Evolutionary conservation across 1,140 invertebrate species (phyloP), one percentile per base, ranked within the genome.

Genomic region (Whitmania pigra): DNA sequence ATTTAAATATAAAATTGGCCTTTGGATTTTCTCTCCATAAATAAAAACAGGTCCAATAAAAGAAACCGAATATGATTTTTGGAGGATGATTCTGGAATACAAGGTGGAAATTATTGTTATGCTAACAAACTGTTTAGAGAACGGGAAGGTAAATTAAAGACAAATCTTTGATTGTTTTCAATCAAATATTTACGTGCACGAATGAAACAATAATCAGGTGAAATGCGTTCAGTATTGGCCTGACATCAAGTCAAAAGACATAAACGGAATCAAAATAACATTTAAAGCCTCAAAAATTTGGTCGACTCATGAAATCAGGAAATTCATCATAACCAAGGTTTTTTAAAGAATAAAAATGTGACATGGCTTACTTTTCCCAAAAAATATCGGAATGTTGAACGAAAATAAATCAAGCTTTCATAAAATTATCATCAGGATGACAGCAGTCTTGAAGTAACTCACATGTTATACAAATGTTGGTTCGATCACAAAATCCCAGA

Each of bases 51-150:
- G 87, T 25, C 90, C 90, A 0, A 80, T 87, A n/a, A 80, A 85
- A 17, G 80, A 85, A 7, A 89, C 88, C 13, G 83, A 85, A 73
- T 77, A 78, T 31, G 85, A 88, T 74, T 91, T 92, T 82, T 92
- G 90, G 90, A 85, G 84, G 18, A 90, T 91, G 86, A 83, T 91
- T 31, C 86, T 88, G 82, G 88, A 91, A 76, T 87, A 89, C 76
- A 87, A 88, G 77, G 86, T 88, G 9, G 86, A 88, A 79, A 84
- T 88, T 68, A 85, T 91, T 36, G 86, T 89, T 2, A 91, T 89
- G 79, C 80, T 91, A 27, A 81, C 87, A 11, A 86, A 73, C 29
- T 49, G 74, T 27, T 69, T 71, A 43, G 75, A 94, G 40, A 57
- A 70, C 77, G 89, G 90, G 49, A 85, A 89, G 74, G 87, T 88